Base-by-base conservation (phyloP, 1,140 invertebrate species). In the Hyphantria cunea region DNA sequence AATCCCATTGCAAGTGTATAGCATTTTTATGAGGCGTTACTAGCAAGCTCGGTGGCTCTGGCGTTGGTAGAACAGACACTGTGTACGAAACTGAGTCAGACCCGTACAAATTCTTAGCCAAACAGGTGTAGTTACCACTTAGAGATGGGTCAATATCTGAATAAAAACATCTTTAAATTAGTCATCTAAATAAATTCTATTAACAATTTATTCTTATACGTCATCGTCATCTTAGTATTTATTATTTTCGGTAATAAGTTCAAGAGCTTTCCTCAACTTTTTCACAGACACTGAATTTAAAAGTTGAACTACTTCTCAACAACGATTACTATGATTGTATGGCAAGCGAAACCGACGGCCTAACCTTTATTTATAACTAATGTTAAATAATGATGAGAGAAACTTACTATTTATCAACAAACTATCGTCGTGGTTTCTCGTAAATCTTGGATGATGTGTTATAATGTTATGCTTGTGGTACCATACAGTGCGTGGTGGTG, bases 71-170 rank as follows among this genome's bases (percentile, higher is more conserved):
- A 3, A 97, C 96, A 60, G 94, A 93, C 14, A 98, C 91, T 11
- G 93, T 92, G 80, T 97, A 97, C 0, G 94, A 94, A 32, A 97
- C 95, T 45, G 94, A 94, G 84, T 97, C 96, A 50, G 94, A 94
- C 0, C 96, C 96, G 80, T 96, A 96, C 11, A 95, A 89, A 85
- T 98, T 98, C 68, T 94, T 94, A 0, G 95, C 96, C 11, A 94
- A 92, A 76, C 97, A 98, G 0, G 96, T 94, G 82, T 97, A 97
- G 90, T 97, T 97, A 17, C 96, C 96, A 58, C 94, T 94, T 34
- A 95, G 82, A 0, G 93, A 93, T 65, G 92, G 92, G 58, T 93
- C 93, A 15, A 91, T 91, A 56, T 91, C 88, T 91, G 76, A 10
- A 81, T 76, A 55, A 0, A 56, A 12, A 33, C 17, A 25, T 25